phyloP scores from a whole-genome alignment of 2,888 invertebrate species.

The Chymomyza caudatula region DNA sequence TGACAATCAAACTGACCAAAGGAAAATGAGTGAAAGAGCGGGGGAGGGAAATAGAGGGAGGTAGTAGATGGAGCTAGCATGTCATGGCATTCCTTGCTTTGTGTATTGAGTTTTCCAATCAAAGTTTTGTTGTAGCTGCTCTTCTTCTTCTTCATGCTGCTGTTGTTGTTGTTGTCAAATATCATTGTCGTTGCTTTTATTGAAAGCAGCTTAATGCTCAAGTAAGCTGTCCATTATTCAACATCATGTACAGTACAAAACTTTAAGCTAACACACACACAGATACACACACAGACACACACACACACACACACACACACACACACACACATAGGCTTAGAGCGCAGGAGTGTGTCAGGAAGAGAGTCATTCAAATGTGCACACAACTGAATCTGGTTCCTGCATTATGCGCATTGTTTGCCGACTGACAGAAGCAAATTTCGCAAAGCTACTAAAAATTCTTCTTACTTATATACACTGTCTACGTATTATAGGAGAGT shows the following conservation, averaged over 20 bases:
- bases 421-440: slow-evolving; percentile 55
- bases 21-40: not conserved
- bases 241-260: slow-evolving; percentile 48
- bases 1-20: slow-evolving; percentile 50
- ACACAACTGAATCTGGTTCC: slow-evolving; percentile 32
- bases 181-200: slow-evolving; percentile 41
- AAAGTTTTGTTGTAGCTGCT: slow-evolving; percentile 60
- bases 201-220: slow-evolving; percentile 68
- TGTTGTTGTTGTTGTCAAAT: not conserved
- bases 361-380: slow-evolving; percentile 55
- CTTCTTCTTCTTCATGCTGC: not conserved
- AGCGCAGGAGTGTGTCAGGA: not conserved
- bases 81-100: not conserved
- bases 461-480: not conserved
- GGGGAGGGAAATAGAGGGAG: not conserved
- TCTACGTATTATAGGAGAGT: not conserved
- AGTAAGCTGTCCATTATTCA: slow-evolving; percentile 70
- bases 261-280: not conserved
- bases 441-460: not conserved
- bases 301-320: not conserved
- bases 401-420: slow-evolving; percentile 71
- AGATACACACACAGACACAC: slow-evolving; percentile 6
- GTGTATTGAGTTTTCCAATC: slow-evolving; percentile 60
- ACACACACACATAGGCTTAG: slow-evolving; percentile 8
- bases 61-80: too few relatives aligned